These are phyloP conservation scores for Orthosia cruda DNA, from an alignment of 2,888 invertebrate species.

Conservation along the genomic window DNA sequence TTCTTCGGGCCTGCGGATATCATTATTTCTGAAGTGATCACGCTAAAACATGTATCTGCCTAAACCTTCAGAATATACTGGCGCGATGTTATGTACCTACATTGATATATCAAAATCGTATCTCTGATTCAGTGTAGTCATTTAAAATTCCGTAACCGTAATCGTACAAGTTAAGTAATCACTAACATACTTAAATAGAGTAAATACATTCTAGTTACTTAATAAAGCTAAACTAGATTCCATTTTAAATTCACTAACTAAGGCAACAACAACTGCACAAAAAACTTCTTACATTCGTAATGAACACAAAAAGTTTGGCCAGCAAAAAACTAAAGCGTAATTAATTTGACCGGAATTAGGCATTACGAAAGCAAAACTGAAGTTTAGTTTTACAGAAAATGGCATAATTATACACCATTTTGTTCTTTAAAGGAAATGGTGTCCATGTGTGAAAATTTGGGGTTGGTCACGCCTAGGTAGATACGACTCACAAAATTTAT, in stretches of 20 bases:
- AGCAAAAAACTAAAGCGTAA: slow-evolving; percentile 46
- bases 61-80: too few species aligned
- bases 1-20: too few species aligned
- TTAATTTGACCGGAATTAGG: slow-evolving; percentile 40
- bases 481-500: too few species aligned
- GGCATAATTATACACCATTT: slow-evolving; percentile 5
- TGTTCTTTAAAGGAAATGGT: background rate
- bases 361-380: slow-evolving; percentile 44
- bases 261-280: slow-evolving; percentile 21
- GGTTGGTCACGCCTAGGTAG: background rate
- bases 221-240: slow-evolving; percentile 38
- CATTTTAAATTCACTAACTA: slow-evolving; percentile 21
- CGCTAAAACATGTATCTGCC: too few species aligned
- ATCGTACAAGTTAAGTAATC: slow-evolving; percentile 15
- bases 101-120: background rate
- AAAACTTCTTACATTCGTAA: slow-evolving; percentile 45
- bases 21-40: too few species aligned
- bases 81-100: too few species aligned
- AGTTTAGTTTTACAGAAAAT: slow-evolving; percentile 30
- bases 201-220: slow-evolving; percentile 13
- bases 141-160: background rate
- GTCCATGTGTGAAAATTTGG: slow-evolving; percentile 1
- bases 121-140: background rate
- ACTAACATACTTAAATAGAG: background rate
- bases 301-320: slow-evolving; percentile 41